Conservation (phyloP, 2,888 invertebrate genomes). For the Pachliopta kotzebuea region DNA sequence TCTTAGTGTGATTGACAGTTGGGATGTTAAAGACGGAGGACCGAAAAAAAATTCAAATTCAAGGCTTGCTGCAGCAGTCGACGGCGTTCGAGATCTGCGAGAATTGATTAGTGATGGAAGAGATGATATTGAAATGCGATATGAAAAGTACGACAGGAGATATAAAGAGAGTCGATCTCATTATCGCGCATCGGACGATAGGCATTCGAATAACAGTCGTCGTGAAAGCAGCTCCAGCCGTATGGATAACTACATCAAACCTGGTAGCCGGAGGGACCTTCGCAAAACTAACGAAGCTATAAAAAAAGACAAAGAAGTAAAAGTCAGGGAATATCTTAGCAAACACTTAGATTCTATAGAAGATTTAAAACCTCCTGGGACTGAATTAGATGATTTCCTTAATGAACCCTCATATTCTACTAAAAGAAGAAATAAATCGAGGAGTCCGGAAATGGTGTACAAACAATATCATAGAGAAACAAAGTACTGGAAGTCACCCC, state of each 20-base stretch:
- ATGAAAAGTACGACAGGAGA: constrained; percentile 24
- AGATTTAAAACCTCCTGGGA: constrained; percentile 68
- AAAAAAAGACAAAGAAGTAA: constrained; percentile 66
- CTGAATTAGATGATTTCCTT: constrained; percentile 68
- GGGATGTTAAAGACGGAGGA: constrained; percentile 53
- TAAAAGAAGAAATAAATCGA: constrained; percentile 33
- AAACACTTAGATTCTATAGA: constrained; percentile 63
- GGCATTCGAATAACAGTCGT: constrained; percentile 13
- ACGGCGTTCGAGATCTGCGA: constrained; percentile 55
- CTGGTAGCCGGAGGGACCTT: constrained; percentile 70
- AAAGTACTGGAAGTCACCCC: constrained; percentile 25
- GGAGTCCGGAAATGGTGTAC: constrained; percentile 29
- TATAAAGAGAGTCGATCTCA: constrained; percentile 32
- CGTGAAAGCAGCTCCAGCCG: constrained; percentile 39
- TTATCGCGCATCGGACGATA: constrained; percentile 20
- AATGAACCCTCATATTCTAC: constrained; percentile 40
- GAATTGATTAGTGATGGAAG: constrained; percentile 45
- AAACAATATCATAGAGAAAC: constrained; percentile 9
- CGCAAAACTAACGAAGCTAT: constrained; percentile 70
- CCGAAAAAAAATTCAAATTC: constrained; percentile 35
- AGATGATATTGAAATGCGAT: constrained; percentile 19
- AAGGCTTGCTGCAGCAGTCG: constrained; percentile 42
- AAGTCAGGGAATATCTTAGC: constrained; percentile 66
- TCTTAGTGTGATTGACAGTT: constrained; percentile 71
- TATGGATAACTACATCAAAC: constrained; percentile 60